phyloP scores from a whole-genome alignment of 2,113 vertebrate species.

The Gnathonemus longibarbis region DNA sequence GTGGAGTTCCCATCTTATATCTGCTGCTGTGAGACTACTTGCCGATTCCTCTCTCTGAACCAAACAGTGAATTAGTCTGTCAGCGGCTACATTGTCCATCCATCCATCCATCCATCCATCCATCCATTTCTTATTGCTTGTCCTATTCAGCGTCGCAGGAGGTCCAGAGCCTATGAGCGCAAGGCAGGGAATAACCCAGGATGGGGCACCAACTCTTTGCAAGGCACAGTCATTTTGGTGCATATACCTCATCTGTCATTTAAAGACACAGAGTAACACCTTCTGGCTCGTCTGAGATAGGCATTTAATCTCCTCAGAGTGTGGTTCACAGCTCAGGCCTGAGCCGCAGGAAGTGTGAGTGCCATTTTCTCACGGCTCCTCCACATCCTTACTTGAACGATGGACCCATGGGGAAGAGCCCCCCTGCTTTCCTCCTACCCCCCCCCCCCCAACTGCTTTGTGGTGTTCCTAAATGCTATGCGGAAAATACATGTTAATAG shows the following conservation, averaged over 20 bases:
- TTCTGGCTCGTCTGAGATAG: not conserved
- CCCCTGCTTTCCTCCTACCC: not conserved
- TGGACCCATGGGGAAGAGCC: not conserved
- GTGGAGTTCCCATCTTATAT: not conserved
- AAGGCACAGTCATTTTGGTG: not conserved
- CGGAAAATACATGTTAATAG: not conserved
- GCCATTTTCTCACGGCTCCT: slow-evolving; percentile 6
- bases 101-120: not conserved
- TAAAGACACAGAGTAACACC: not conserved
- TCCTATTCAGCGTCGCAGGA: not conserved
- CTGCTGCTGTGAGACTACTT: not conserved
- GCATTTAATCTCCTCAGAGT: not conserved
- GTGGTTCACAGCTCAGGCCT: not conserved
- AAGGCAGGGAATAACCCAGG: not conserved
- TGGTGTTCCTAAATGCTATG: not conserved
- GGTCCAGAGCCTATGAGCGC: not conserved
- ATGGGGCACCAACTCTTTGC: not conserved
- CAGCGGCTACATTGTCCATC: not conserved
- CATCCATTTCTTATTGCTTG: not conserved
- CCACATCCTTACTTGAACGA: not conserved
- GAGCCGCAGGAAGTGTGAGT: not conserved
- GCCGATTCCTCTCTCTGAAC: not conserved
- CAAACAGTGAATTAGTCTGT: not conserved
- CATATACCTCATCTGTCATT: not conserved
- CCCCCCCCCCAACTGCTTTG: not conserved